Percentiles rank a stretch among this genome's conserved stretches.
phyloP scores from a whole-genome alignment of 2,797 vertebrate genomes.

The Gadopsis bispinosus region DNA sequence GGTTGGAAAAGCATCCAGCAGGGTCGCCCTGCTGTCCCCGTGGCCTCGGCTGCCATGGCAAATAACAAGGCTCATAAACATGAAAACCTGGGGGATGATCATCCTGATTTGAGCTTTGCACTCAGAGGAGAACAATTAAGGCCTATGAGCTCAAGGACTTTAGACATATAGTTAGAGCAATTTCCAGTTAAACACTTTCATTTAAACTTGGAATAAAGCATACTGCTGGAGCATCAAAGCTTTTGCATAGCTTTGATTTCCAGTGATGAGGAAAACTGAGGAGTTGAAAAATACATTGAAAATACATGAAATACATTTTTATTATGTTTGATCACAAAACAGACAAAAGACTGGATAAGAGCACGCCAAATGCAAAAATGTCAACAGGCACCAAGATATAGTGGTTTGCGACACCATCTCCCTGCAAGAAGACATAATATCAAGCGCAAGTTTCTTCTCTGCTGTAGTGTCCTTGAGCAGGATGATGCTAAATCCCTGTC shows the following conservation, averaged over 20 bases:
- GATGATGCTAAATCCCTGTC: constrained; percentile 51
- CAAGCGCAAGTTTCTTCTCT: constrained; percentile 31
- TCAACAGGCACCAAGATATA: not conserved
- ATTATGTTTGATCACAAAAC: not conserved
- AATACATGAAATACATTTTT: not conserved
- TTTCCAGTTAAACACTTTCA: constrained; percentile 42
- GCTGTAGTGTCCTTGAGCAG: constrained; percentile 61
- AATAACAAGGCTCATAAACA: constrained; percentile 76
- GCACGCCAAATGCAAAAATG: not conserved
- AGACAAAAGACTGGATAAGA: not conserved
- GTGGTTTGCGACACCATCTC: constrained; percentile 22
- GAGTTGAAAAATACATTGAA: not conserved
- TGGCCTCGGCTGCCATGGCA: constrained; percentile 66
- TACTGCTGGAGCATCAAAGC: not conserved
- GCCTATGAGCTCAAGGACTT: constrained; percentile 49
- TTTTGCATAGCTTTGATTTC: not conserved
- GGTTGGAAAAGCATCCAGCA: constrained; percentile 65
- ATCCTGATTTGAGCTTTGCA: constrained; percentile 65
- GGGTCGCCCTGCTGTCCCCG: constrained; percentile 64
- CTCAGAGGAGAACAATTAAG: constrained; percentile 68
- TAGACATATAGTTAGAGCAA: constrained; percentile 37
- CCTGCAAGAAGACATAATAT: constrained; percentile 3
- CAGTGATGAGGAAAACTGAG: not conserved
- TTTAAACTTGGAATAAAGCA: constrained; percentile 33
- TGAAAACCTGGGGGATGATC: constrained; percentile 73